Conservation (phyloP, 2,888 invertebrate species). For the Pomacea canaliculata region DNA sequence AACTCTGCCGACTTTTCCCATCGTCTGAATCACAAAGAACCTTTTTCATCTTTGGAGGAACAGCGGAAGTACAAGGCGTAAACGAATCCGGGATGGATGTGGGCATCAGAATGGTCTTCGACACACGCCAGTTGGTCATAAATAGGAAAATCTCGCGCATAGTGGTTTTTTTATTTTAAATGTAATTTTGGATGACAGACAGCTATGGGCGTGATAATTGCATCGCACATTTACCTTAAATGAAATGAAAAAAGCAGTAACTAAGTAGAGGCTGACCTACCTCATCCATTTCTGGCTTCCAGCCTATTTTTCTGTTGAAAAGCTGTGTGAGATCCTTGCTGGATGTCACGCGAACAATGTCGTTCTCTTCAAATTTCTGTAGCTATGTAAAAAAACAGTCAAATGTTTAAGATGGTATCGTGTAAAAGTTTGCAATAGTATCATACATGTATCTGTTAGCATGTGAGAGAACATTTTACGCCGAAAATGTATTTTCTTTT, state of each 20-base stretch:
- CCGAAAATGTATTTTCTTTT: not conserved
- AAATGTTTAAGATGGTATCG: not conserved
- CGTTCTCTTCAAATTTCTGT: not conserved
- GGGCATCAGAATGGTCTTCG: no score
- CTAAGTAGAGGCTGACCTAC: not conserved
- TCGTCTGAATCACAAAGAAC: not conserved
- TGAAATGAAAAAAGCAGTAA: not conserved
- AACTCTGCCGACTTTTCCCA: constrained; percentile 7
- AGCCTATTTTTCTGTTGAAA: constrained; percentile 15
- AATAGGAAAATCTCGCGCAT: no score
- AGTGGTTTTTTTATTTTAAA: no score
- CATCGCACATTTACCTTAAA: no score
- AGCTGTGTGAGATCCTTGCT: constrained; percentile 9
- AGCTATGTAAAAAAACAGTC: not conserved
- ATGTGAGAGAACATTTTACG: not conserved
- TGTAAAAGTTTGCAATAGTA: no score
- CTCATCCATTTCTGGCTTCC: constrained; percentile 22
- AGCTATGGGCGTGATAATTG: no score
- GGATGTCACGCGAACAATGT: constrained; percentile 11
- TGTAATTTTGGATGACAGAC: no score
- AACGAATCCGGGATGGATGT: no score
- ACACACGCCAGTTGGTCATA: no score
- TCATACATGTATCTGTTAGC: not conserved
- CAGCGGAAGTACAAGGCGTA: no score
- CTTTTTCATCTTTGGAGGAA: no score